Evolutionary conservation across 2,888 invertebrate genomes (phyloP).

Genomic region (Lepidochitona cinerea): DNA sequence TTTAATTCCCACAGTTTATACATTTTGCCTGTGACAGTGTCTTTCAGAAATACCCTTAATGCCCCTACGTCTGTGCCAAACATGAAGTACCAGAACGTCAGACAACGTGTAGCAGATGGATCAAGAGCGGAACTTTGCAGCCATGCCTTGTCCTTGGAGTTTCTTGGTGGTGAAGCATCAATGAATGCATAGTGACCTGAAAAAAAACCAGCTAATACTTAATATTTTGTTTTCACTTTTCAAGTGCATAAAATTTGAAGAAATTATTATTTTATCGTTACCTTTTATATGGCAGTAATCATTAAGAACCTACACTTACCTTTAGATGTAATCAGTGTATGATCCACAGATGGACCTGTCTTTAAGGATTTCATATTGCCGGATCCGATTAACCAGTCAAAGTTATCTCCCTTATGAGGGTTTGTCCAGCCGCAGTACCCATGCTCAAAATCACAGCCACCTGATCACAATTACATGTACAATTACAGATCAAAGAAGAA

Average conservation of each 20-base stretch:
- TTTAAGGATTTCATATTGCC: conserved; percentile 41
- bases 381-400: conserved; percentile 60
- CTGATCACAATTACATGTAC: conserved; percentile 35
- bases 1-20: background rate
- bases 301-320: too few relatives aligned
- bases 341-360: conserved; percentile 56
- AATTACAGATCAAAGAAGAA: too few relatives aligned
- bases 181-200: conserved; percentile 56
- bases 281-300: too few relatives aligned
- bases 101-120: conserved; percentile 32
- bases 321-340: conserved; percentile 44
- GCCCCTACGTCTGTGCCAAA: conserved; percentile 52
- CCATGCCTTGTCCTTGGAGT: conserved; percentile 36
- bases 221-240: background rate
- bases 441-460: conserved; percentile 63
- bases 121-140: background rate
- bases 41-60: conserved; percentile 46
- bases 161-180: conserved; percentile 49
- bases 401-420: conserved; percentile 45
- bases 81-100: conserved; percentile 66
- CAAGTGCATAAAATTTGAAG: background rate
- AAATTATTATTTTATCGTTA: too few relatives aligned
- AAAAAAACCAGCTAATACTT: background rate
- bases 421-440: conserved; percentile 59
- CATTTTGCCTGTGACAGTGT: background rate